Percentiles rank a stretch among this genome's conserved stretches.
These are phyloP conservation scores for Sigmodon hispidus DNA, from an alignment of 2,113 vertebrate species.

Conservation along the genomic window DNA sequence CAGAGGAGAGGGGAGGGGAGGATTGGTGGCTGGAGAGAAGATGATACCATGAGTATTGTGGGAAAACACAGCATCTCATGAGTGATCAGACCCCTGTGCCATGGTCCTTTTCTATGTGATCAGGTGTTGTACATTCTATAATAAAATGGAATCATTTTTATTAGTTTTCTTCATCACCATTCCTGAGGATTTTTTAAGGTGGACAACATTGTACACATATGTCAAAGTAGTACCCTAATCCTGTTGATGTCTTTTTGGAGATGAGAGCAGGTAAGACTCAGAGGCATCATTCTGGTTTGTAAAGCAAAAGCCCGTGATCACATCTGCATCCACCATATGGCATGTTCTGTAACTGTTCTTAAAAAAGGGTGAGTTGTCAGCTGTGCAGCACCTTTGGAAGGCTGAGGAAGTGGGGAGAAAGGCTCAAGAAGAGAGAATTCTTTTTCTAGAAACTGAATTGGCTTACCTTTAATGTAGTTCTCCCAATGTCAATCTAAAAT, in stretches of 20 bases:
- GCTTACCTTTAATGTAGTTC: not conserved
- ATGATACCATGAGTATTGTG: accelerated
- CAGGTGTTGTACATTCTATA: not conserved
- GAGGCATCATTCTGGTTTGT: not conserved
- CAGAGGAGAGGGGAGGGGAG: accelerated
- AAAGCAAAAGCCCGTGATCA: not conserved
- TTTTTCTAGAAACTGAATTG: not conserved
- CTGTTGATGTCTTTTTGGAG: not conserved
- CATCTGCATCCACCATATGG: slow-evolving; percentile 53
- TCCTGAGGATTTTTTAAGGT: not conserved
- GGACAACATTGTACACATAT: accelerated
- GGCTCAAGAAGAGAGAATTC: not conserved
- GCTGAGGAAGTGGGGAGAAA: not conserved
- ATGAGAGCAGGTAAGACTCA: not conserved
- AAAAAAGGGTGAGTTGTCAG: not conserved
- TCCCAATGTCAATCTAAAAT: not conserved
- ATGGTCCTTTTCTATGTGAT: not conserved
- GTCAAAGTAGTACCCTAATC: not conserved
- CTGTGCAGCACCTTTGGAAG: not conserved
- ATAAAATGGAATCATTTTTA: too few relatives aligned
- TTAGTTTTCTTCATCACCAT: accelerated
- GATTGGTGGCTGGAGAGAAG: accelerated
- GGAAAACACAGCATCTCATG: too few relatives aligned
- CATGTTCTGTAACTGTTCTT: not conserved
- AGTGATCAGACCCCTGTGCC: accelerated